Base-by-base conservation (phyloP, 64 coral and sea anemone species). In the Trachythela sp. region DNA sequence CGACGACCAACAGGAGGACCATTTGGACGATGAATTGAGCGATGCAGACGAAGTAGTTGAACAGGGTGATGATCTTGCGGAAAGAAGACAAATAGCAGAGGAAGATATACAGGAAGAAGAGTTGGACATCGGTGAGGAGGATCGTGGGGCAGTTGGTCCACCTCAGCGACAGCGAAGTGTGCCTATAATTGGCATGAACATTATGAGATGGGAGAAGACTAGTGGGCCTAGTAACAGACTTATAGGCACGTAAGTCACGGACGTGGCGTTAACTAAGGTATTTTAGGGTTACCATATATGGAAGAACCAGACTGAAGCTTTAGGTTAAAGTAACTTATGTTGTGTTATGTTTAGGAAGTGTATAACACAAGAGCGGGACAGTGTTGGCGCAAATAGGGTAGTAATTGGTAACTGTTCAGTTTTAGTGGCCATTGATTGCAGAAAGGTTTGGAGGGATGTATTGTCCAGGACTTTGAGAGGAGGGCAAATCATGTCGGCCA, bases 91-190 rank as follows among this genome's bases (percentile, higher is more conserved):
- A 70, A n/a, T 8, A 8, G 8, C 15, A 49, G 64, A 70, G 64
- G 24, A 70, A 22, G 30, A 70, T 26, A 8, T 8, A n/a, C 20
- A n/a, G 6, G 64, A 32, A 26, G 24, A 70, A 9, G 9, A 22
- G 30, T 22, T 26, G 24, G 24, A 32, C 8, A 22, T 26, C 20
- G 24, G 24, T 70, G 64, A 38, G 30, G 71, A 2, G 9, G 71
- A 14, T 34, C 71, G 9, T 2, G 31, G 3, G 36, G 30, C 8
- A 13, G 71, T 4, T 18, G 17, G 71, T 34, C 36, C 58, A 72
- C 87, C 87, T 68, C 86, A 68, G 31, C 86, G 86, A 64, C 86
- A 88, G 54, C 50, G 86, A 88, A 64, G 36, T 38, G 31, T 41
- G 10, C 86, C 86, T 36, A 88, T 22, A 59, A 33, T n/a, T n/a